Evolutionary conservation across 1,140 invertebrate genomes (phyloP).

Genomic region (Rhyacophila brunnea): DNA sequence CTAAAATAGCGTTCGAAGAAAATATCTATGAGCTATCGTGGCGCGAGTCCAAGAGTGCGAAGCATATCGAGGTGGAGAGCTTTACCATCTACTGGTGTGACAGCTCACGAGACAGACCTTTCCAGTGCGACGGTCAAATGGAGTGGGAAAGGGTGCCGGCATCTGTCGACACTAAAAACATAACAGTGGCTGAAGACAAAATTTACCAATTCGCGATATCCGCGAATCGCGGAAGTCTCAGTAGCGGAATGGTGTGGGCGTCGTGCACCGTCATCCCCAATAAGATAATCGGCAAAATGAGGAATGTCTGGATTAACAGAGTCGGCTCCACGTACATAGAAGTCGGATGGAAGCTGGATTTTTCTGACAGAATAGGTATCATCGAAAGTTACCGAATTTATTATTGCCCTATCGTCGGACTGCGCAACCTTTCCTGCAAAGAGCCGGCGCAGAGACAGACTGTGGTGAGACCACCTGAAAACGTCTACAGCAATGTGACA

Average conservation of each 20-base stretch:
- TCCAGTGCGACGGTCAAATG: constrained; percentile 25
- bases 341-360: constrained; percentile 70
- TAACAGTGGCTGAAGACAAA: constrained; percentile 38
- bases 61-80: constrained; percentile 38
- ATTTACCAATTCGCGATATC: constrained; percentile 67
- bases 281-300: constrained; percentile 65
- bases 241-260: constrained; percentile 77
- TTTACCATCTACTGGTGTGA: constrained; percentile 77
- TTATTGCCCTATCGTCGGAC: constrained; percentile 65
- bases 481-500: constrained; percentile 45
- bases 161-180: background rate
- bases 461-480: background rate
- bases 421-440: constrained; percentile 45
- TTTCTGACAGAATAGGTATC: constrained; percentile 64
- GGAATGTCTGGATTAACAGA: constrained; percentile 60
- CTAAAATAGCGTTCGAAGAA: constrained; percentile 66
- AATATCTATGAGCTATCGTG: constrained; percentile 71
- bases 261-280: constrained; percentile 72
- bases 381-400: constrained; percentile 66
- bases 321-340: constrained; percentile 60
- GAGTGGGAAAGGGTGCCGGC: constrained; percentile 14
- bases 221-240: constrained; percentile 60
- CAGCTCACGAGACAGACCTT: constrained; percentile 20
- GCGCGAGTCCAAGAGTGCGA: constrained; percentile 56
- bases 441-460: constrained; percentile 5